A percentile compares a stretch with the other conserved stretches of the same genome.
These are phyloP conservation scores for Stegodyphus mimosarum DNA, from an alignment of 1,140 invertebrate species.

Conservation along the genomic window DNA sequence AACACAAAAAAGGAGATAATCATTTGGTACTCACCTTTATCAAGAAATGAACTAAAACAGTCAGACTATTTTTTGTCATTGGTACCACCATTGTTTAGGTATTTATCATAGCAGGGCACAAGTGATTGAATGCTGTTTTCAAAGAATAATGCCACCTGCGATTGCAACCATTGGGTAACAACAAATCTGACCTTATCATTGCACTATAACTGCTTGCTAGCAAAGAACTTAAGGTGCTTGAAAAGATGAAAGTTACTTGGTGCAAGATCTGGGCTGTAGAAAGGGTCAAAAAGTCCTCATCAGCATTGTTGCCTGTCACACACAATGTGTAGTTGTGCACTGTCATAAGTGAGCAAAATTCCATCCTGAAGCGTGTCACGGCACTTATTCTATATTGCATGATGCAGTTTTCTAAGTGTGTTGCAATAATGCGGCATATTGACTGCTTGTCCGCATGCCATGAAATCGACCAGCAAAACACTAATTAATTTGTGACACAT, in stretches of 20 bases:
- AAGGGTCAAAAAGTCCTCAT: too few relatives aligned
- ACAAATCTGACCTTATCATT: neutral
- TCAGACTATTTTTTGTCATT: neutral
- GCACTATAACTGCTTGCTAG: neutral
- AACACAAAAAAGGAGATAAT: neutral
- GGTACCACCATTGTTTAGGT: neutral
- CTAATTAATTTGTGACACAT: too few relatives aligned
- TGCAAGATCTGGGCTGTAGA: too few relatives aligned
- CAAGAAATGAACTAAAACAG: neutral
- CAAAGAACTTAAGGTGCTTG: neutral
- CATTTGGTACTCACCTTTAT: neutral
- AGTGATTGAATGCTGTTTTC: neutral
- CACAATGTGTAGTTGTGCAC: too few relatives aligned
- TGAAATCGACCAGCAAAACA: too few relatives aligned
- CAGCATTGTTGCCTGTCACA: too few relatives aligned
- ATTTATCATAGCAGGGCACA: neutral
- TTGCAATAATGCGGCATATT: too few relatives aligned
- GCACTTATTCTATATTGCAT: too few relatives aligned
- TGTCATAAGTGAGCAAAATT: too few relatives aligned
- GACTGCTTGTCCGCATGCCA: too few relatives aligned
- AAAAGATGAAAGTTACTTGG: neutral
- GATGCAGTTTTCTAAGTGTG: too few relatives aligned
- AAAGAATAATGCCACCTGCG: neutral
- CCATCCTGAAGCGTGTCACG: too few relatives aligned
- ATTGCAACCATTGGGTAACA: neutral